Evolutionary conservation across 2,888 invertebrate species (phyloP).

Genomic region (Thymelicus lineola): DNA sequence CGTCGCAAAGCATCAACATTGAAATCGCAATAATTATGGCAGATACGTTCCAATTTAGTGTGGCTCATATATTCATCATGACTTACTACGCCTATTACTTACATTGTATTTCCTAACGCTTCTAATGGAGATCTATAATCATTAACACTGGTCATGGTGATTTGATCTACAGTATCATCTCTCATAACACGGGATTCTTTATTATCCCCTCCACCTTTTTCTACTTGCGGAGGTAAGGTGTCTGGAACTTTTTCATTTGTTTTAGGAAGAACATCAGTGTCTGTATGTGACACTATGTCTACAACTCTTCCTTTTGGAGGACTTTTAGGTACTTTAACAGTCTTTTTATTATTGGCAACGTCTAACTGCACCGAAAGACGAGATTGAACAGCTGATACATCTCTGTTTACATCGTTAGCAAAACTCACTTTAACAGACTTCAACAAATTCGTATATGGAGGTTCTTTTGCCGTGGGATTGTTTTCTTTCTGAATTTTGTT

Average conservation of each 20-base stretch:
- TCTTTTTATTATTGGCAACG: conserved; percentile 64
- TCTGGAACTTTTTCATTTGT: conserved; percentile 12
- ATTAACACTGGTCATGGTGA: conserved; percentile 46
- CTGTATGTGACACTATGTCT: conserved; percentile 41
- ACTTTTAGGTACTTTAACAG: conserved; percentile 58
- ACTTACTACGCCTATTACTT: conserved; percentile 51
- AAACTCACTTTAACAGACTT: conserved; percentile 65
- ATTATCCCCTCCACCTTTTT: conserved; percentile 8
- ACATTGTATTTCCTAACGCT: conserved; percentile 65
- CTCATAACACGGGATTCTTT: not conserved
- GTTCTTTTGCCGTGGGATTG: conserved; percentile 61
- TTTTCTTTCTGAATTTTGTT: conserved; percentile 74
- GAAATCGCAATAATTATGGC: not conserved
- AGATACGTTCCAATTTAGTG: too few relatives aligned
- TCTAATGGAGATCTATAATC: conserved; percentile 77
- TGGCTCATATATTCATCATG: too few relatives aligned
- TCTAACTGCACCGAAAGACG: conserved; percentile 66
- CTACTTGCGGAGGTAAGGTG: conserved; percentile 4
- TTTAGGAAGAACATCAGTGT: not conserved
- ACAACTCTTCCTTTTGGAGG: conserved; percentile 47
- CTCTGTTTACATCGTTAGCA: conserved; percentile 59
- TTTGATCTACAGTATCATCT: conserved; percentile 35
- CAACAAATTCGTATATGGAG: conserved; percentile 52
- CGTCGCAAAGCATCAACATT: conserved; percentile 27
- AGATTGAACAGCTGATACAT: conserved; percentile 43